Conservation (phyloP, 2,113 vertebrate species). For the Halichoeres trimaculatus region DNA sequence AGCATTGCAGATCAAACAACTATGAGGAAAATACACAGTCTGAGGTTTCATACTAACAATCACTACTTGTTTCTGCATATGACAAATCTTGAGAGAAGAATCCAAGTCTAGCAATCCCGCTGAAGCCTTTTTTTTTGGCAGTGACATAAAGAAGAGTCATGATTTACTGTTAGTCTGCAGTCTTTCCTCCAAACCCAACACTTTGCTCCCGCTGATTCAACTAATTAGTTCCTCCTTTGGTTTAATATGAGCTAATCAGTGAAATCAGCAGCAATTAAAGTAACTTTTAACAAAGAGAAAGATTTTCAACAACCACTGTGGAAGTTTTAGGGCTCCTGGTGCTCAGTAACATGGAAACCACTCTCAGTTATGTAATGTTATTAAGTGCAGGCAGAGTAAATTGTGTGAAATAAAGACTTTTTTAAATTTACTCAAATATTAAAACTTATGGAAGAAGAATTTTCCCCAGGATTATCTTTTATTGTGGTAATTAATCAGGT, state of each 20-base stretch:
- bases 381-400: neutral
- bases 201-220: slow-evolving; percentile 28
- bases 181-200: slow-evolving; percentile 4
- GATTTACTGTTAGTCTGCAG: neutral
- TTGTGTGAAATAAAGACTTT: neutral
- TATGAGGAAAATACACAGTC: too few species aligned
- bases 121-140: too few species aligned
- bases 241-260: slow-evolving; percentile 41
- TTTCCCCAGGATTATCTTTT: too few species aligned
- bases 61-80: too few species aligned
- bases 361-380: neutral
- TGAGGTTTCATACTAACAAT: too few species aligned
- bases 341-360: neutral
- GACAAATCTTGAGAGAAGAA: too few species aligned
- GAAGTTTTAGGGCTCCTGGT: slow-evolving; percentile 9
- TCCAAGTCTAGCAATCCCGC: too few species aligned
- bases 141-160: too few species aligned
- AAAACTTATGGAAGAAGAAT: neutral
- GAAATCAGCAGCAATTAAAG: slow-evolving; percentile 36
- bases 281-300: slow-evolving; percentile 8
- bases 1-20: too few species aligned
- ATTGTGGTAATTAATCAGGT: too few species aligned
- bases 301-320: slow-evolving; percentile 4
- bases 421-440: neutral
- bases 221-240: slow-evolving; percentile 17